phyloP scores from a whole-genome alignment of 2,888 invertebrate genomes.

The Teinopalpus imperialis region DNA sequence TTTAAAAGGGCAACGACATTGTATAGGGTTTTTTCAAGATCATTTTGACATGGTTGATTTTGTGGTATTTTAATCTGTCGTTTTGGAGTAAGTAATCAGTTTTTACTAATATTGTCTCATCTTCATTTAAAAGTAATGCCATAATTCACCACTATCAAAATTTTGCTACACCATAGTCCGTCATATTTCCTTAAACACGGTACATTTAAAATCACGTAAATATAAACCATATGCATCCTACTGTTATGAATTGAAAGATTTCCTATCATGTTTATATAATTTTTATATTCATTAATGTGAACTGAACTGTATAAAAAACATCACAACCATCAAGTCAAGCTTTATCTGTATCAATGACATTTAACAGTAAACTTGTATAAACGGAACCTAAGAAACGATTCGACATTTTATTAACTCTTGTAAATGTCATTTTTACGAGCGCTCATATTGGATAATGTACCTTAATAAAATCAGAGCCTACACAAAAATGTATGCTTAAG shows the following conservation, averaged over 20 bases:
- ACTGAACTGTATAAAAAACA: no score
- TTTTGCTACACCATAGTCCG: no score
- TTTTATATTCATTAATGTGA: no score
- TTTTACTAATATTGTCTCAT: no score
- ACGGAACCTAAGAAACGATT: constrained; percentile 14
- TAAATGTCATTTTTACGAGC: constrained; percentile 24
- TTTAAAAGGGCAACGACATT: constrained; percentile 6
- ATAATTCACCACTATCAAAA: no score
- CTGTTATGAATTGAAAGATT: no score
- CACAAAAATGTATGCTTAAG: constrained; percentile 35
- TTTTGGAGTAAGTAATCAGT: background rate
- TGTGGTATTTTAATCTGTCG: background rate
- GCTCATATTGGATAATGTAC: constrained; percentile 21
- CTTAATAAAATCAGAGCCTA: constrained; percentile 27
- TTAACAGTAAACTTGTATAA: constrained; percentile 14
- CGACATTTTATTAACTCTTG: constrained; percentile 20
- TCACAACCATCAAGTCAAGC: no score
- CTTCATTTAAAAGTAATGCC: no score
- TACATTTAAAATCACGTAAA: no score
- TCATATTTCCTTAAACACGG: no score
- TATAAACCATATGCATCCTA: no score
- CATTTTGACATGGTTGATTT: background rate
- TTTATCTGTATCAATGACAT: background rate
- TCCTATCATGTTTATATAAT: no score
- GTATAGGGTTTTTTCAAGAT: background rate